These are phyloP conservation scores for Littorina saxatilis DNA, from an alignment of 1,140 invertebrate genomes.

Conservation along the genomic window DNA sequence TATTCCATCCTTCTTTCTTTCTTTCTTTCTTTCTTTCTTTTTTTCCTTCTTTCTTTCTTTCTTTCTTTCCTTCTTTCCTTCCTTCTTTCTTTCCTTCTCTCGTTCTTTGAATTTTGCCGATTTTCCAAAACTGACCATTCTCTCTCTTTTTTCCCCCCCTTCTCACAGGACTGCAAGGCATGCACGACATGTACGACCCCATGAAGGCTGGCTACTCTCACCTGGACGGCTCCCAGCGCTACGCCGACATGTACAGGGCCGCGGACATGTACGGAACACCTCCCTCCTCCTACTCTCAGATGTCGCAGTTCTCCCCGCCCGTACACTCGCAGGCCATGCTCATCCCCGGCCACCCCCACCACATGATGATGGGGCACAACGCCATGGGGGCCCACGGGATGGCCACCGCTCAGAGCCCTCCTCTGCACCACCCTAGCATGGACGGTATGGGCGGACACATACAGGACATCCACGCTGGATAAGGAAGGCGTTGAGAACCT, in stretches of 20 bases:
- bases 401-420: conserved; percentile 75
- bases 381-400: conserved; percentile 76
- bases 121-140: not conserved
- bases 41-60: not conserved
- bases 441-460: conserved; percentile 77
- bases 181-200: conserved; percentile 75
- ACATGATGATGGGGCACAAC: conserved; percentile 77
- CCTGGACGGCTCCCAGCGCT: conserved; percentile 67
- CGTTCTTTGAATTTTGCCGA: not conserved
- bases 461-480: conserved; percentile 78
- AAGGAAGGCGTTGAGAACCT: too few relatives aligned
- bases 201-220: conserved; percentile 72
- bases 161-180: conserved; percentile 72
- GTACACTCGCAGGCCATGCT: conserved; percentile 78
- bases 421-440: conserved; percentile 73
- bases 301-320: conserved; percentile 77
- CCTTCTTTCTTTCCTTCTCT: not conserved
- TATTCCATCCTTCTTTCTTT: too few relatives aligned
- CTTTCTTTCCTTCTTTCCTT: not conserved
- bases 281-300: conserved; percentile 75
- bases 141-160: not conserved
- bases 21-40: not conserved
- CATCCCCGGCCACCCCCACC: conserved; percentile 77
- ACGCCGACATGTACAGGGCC: conserved; percentile 71
- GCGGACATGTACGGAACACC: conserved; percentile 74